Percentiles rank a stretch among this genome's conserved stretches.
Conservation (phyloP, 2,113 vertebrate genomes). For the Syrrhaptes paradoxus region DNA sequence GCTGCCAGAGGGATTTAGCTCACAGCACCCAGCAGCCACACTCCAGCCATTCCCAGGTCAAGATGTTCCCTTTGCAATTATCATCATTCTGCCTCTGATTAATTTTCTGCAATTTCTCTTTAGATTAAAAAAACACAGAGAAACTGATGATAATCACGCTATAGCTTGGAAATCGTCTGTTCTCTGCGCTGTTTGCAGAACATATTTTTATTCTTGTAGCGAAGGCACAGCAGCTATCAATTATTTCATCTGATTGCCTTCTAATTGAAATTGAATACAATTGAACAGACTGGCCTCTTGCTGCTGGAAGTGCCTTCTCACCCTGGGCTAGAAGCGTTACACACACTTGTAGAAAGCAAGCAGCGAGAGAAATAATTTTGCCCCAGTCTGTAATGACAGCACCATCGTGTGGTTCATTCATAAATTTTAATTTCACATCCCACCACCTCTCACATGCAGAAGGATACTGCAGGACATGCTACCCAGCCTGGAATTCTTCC, state of each 20-base stretch:
- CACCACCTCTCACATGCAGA: neutral
- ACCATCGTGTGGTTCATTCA: slow-evolving; percentile 43
- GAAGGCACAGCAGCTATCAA: neutral
- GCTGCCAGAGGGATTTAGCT: neutral
- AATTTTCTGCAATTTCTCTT: neutral
- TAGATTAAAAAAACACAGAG: neutral
- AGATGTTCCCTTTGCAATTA: neutral
- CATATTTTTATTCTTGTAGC: neutral
- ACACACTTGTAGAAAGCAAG: too few relatives aligned
- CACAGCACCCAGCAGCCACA: neutral
- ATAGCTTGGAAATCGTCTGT: neutral
- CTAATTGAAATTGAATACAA: too few relatives aligned
- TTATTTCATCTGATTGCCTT: neutral
- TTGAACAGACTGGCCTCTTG: too few relatives aligned
- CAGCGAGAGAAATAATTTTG: neutral
- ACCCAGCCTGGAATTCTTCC: neutral
- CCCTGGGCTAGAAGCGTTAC: too few relatives aligned
- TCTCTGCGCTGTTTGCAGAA: neutral
- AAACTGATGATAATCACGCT: neutral
- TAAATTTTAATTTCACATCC: neutral
- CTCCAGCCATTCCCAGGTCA: neutral
- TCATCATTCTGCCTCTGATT: neutral
- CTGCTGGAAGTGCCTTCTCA: neutral
- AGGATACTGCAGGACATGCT: neutral
- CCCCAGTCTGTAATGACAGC: neutral